Percentiles rank a stretch among this genome's conserved stretches.
Evolutionary conservation across 1,140 invertebrate genomes (phyloP).

Genomic region (Ceratosolen solmsi): DNA sequence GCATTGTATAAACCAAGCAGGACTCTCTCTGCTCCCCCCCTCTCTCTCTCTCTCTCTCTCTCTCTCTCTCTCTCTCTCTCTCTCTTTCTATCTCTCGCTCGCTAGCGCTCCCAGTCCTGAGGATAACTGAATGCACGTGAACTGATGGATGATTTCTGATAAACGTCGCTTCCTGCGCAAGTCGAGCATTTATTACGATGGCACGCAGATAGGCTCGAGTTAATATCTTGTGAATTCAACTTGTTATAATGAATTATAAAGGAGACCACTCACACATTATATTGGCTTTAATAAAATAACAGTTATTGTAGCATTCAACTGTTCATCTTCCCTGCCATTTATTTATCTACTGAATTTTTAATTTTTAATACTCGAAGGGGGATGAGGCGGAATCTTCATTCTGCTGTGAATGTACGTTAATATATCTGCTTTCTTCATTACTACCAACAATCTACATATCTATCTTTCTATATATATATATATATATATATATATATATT

Average conservation of each 20-base stretch:
- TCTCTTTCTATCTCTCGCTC: not conserved
- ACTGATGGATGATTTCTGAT: conserved; percentile 54
- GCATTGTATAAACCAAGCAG: conserved; percentile 42
- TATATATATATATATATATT: too few species aligned
- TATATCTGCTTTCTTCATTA: too few species aligned
- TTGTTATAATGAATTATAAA: conserved; percentile 51
- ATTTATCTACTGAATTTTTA: not conserved
- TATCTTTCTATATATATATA: too few species aligned
- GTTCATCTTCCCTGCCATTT: not conserved
- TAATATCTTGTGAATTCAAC: conserved; percentile 49
- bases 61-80: too few species aligned
- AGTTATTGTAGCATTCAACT: conserved; percentile 1
- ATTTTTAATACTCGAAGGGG: not conserved
- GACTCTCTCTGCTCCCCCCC: not conserved
- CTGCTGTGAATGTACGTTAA: too few species aligned
- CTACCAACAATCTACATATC: too few species aligned
- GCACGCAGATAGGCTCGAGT: conserved; percentile 21
- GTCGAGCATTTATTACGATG: conserved; percentile 49
- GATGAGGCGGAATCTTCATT: not conserved
- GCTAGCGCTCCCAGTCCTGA: not conserved
- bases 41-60: not conserved
- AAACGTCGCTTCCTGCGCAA: conserved; percentile 51
- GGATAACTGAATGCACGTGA: conserved; percentile 51
- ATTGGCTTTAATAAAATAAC: conserved; percentile 13
- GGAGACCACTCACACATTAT: conserved; percentile 30